phyloP scores from a whole-genome alignment of 2,888 invertebrate species.

The Periphyllus acericola region DNA sequence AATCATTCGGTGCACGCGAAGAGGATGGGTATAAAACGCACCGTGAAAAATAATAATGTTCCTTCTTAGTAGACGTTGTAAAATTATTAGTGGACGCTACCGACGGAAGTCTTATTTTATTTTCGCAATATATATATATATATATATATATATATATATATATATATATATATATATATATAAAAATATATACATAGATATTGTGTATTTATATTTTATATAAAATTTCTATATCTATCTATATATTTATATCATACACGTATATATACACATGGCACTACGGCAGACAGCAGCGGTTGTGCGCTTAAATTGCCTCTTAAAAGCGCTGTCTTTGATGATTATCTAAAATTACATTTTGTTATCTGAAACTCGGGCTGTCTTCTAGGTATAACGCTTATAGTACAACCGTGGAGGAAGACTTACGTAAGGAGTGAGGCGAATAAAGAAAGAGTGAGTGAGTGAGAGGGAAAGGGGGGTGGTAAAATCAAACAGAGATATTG shows the following conservation, averaged over 20 bases:
- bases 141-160: neutral
- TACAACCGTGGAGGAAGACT: neutral
- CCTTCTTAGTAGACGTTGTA: neutral
- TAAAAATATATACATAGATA: neutral
- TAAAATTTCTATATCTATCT: neutral
- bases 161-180: neutral
- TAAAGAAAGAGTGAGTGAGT: neutral
- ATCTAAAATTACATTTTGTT: conserved; percentile 62
- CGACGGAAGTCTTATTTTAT: neutral
- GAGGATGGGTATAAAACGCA: neutral
- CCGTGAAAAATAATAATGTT: conserved; percentile 4
- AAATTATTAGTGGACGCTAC: conserved; percentile 27
- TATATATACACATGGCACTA: neutral
- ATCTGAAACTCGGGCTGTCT: conserved; percentile 50
- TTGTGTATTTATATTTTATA: no score
- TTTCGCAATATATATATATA: neutral
- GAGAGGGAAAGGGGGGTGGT: neutral
- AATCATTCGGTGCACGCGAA: neutral
- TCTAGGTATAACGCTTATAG: conserved; percentile 52
- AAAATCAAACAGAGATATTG: no score
- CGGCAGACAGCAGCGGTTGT: conserved; percentile 6
- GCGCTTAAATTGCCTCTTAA: conserved; percentile 60
- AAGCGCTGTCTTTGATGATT: conserved; percentile 59
- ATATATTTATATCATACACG: neutral
- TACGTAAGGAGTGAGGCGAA: neutral